Percentiles rank a stretch among this genome's conserved stretches.
These are phyloP conservation scores for Lasioglossum leucozonium DNA, from an alignment of 2,888 invertebrate species.

Conservation along the genomic window DNA sequence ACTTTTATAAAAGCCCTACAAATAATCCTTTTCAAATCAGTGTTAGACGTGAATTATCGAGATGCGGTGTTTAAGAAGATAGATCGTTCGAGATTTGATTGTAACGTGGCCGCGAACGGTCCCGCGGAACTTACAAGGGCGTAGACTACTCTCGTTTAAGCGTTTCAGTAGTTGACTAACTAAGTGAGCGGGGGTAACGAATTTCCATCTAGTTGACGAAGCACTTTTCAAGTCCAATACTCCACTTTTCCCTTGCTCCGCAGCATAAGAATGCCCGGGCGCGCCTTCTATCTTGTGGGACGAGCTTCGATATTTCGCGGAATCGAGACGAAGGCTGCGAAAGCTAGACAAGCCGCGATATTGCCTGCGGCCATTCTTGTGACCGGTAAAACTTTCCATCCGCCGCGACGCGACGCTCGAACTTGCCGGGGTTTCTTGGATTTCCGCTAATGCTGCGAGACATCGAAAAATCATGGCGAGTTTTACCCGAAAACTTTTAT, in stretches of 20 bases:
- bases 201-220: conserved; percentile 69
- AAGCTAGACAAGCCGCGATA: conserved; percentile 51
- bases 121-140: conserved; percentile 32
- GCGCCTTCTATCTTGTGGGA: conserved; percentile 38
- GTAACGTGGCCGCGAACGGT: not conserved
- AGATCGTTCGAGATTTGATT: not conserved
- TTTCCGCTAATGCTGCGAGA: conserved; percentile 20
- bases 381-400: conserved; percentile 47
- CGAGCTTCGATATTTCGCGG: conserved; percentile 39
- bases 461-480: conserved; percentile 11
- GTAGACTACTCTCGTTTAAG: conserved; percentile 49
- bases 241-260: conserved; percentile 60
- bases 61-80: not conserved
- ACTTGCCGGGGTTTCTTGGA: conserved; percentile 27
- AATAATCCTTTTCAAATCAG: too few species aligned
- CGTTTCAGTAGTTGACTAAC: conserved; percentile 55
- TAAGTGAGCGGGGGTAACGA: conserved; percentile 65
- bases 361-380: conserved; percentile 47
- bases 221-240: conserved; percentile 68
- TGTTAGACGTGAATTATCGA: not conserved
- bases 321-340: conserved; percentile 44
- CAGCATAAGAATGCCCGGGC: conserved; percentile 58
- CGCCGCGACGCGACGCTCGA: not conserved
- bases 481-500: conserved; percentile 4
- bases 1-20: too few species aligned